Conservation (phyloP, 64 coral and sea anemone genomes). For the Actinia equina region DNA sequence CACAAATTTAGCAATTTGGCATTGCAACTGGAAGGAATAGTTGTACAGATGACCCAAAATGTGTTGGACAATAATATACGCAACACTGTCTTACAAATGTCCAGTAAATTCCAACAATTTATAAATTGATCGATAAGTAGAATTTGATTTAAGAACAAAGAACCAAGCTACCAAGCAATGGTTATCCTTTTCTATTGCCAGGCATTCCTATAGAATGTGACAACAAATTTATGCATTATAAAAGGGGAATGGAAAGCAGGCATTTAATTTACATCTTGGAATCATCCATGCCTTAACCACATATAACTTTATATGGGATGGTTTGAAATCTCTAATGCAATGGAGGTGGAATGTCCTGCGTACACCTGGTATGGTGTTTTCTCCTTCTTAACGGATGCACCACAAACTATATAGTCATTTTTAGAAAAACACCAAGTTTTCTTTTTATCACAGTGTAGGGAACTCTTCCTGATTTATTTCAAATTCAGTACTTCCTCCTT, state of each 20-base stretch:
- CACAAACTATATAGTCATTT: constrained; percentile 35
- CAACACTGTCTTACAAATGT: background rate
- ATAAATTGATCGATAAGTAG: background rate
- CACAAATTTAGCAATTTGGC: background rate
- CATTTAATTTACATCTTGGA: constrained; percentile 9
- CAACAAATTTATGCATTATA: constrained; percentile 2
- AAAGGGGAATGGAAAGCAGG: background rate
- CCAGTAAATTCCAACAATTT: background rate
- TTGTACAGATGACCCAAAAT: background rate
- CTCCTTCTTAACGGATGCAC: constrained; percentile 33
- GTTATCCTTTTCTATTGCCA: background rate
- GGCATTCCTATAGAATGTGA: background rate
- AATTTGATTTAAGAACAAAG: background rate
- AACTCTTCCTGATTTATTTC: constrained; percentile 83
- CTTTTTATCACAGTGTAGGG: constrained; percentile 61
- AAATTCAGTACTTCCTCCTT: constrained; percentile 51
- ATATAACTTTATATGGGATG: background rate
- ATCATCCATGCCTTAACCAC: background rate
- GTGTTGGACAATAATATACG: background rate
- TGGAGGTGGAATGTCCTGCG: background rate
- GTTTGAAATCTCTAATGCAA: constrained; percentile 5
- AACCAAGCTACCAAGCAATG: background rate
- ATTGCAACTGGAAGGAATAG: background rate
- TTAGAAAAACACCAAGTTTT: constrained; percentile 10
- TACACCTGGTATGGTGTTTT: background rate